Evolutionary conservation across 2,797 vertebrate species (phyloP).

Genomic region (Sebastes flavidus): DNA sequence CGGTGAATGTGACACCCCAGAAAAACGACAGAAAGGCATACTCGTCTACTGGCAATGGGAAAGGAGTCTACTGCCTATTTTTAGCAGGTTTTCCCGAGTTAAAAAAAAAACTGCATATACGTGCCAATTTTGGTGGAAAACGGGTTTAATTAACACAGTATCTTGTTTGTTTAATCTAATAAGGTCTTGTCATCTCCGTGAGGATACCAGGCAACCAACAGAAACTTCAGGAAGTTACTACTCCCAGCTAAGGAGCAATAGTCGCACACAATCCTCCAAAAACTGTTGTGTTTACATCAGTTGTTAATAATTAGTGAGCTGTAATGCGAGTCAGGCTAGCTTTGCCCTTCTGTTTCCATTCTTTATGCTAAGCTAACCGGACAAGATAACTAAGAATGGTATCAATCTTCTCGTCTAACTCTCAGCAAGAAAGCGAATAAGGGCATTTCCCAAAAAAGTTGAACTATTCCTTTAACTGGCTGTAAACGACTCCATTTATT

Average conservation of each 20-base stretch:
- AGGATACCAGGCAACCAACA: not conserved
- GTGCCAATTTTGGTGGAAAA: not conserved
- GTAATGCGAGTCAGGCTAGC: too few species aligned
- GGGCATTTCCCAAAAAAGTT: not conserved
- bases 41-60: not conserved
- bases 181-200: not conserved
- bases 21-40: not conserved
- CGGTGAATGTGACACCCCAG: too few species aligned
- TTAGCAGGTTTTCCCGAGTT: too few species aligned
- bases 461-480: not conserved
- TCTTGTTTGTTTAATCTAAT: not conserved
- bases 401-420: not conserved
- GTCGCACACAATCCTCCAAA: not conserved
- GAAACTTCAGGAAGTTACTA: not conserved
- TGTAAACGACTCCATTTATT: constrained; percentile 3
- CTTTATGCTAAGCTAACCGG: not conserved
- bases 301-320: too few species aligned
- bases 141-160: accelerated
- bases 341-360: not conserved
- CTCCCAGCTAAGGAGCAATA: not conserved
- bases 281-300: too few species aligned
- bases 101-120: too few species aligned
- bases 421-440: not conserved
- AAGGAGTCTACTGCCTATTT: not conserved
- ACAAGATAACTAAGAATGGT: not conserved